phyloP scores from a whole-genome alignment of 2,113 vertebrate species.

The Ovibos moschatus region DNA sequence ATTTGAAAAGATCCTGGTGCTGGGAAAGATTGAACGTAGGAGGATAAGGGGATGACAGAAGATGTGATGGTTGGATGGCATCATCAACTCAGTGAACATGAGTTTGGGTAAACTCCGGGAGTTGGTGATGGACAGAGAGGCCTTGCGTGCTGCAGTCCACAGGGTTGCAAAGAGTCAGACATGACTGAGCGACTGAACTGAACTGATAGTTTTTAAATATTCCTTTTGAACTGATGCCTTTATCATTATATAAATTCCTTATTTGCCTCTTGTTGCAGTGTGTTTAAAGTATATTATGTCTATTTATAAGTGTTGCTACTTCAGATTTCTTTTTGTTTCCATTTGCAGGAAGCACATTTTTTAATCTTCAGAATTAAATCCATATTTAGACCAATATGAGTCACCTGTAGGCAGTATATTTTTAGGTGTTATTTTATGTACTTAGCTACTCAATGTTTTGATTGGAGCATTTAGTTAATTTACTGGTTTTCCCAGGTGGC shows the following conservation, averaged over 20 bases:
- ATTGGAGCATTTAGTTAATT: not conserved
- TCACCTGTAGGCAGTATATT: not conserved
- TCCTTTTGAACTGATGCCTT: not conserved
- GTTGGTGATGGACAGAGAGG: not conserved
- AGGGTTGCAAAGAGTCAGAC: not conserved
- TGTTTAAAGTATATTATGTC: not conserved
- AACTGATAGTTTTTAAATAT: not conserved
- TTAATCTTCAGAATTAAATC: not conserved
- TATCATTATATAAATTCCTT: not conserved
- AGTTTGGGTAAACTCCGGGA: not conserved
- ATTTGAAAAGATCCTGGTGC: not conserved
- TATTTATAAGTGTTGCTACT: not conserved
- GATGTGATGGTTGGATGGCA: not conserved
- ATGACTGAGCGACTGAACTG: accelerated
- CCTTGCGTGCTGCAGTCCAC: not conserved
- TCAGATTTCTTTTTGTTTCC: not conserved
- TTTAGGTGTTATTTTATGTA: not conserved
- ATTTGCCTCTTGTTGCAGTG: not conserved
- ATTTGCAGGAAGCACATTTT: not conserved
- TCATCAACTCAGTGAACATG: accelerated
- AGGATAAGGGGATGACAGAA: not conserved
- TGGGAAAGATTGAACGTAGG: not conserved
- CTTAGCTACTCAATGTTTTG: not conserved
- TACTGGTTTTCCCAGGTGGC: not conserved
- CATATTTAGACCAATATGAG: not conserved